Evolutionary conservation across 1,140 invertebrate genomes (phyloP), one percentile per base, ranked within the genome.

Genomic region (Idris sp.): DNA sequence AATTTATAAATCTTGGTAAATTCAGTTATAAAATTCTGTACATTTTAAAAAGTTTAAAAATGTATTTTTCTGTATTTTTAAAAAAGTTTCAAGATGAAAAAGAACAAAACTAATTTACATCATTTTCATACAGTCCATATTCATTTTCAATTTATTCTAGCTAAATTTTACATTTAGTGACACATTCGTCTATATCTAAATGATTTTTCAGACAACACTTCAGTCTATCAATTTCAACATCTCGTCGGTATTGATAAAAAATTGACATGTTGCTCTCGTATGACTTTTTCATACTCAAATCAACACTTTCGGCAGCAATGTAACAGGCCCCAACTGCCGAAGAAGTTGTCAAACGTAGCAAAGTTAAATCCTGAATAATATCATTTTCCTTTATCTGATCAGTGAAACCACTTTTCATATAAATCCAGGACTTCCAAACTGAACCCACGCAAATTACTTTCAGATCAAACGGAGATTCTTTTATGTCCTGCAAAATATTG

Each of bases 361-460:
- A 83, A 11, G 90, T 91, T 7, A 95, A 85, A 79, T 92, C 89
- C 26, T 88, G 83, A 0, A 92, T 54, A 28, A 86, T 36, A 0
- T 76, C 59, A 13, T 81, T 81, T 18, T 86, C 79, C n/a, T 89
- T 72, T 5, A 95, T 84, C 49, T 91, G 87, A 0, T 86, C 72
- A 0, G 90, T 78, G 72, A 95, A 94, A 25, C 95, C 94, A 7
- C 90, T 83, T 80, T 93, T 89, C 41, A 99, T 80, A 1, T 93
- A 89, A 1, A 91, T 80, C 97, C 97, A 99, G 72, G 96, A 98
- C 74, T 95, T 93, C 94, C 96, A 99, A 0, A 99, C 96, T 0
- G 97, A 98, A 0, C 98, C 98, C 0, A 98, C 95, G 82, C 96
- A 97, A 0, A 98, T 92, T 0, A 99, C 90, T 22, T 93, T 92